These are phyloP conservation scores for Chlamydotis undulata DNA, from an alignment of 2,113 vertebrate species.

Conservation along the genomic window DNA sequence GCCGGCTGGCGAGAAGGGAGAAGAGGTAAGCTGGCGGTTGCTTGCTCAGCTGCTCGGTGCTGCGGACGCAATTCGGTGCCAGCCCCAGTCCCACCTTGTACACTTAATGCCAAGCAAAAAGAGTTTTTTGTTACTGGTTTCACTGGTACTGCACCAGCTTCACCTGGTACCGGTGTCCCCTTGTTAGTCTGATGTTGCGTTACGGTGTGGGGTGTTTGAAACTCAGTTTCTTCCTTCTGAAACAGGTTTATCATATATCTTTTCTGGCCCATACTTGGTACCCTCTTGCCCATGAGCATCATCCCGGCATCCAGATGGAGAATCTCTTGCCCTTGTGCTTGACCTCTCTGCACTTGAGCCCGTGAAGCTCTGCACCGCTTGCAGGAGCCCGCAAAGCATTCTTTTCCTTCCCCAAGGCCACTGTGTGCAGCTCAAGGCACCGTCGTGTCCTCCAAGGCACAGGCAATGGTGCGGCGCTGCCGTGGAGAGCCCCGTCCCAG, in stretches of 20 bases:
- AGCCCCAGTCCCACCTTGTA: accelerated
- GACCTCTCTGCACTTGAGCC: neutral
- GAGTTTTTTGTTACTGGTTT: neutral
- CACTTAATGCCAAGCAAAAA: neutral
- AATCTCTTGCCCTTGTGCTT: neutral
- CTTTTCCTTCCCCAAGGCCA: accelerated
- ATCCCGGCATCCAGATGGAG: neutral
- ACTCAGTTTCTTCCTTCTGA: neutral
- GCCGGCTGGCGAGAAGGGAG: conserved; percentile 82
- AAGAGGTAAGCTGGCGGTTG: conserved; percentile 78
- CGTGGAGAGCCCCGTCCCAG: neutral
- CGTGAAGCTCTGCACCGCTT: accelerated
- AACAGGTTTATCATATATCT: neutral
- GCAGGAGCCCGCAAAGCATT: accelerated
- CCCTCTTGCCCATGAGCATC: neutral
- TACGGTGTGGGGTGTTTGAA: accelerated
- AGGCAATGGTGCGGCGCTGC: accelerated
- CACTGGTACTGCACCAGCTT: neutral
- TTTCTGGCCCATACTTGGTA: neutral
- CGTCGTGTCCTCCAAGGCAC: accelerated
- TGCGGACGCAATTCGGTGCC: accelerated
- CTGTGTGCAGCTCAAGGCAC: neutral
- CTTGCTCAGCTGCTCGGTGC: neutral
- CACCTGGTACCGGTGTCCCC: accelerated
- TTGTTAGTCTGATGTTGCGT: neutral